Base-by-base conservation (phyloP, 1,140 invertebrate species). In the Macrotrachela quadricornifera region DNA sequence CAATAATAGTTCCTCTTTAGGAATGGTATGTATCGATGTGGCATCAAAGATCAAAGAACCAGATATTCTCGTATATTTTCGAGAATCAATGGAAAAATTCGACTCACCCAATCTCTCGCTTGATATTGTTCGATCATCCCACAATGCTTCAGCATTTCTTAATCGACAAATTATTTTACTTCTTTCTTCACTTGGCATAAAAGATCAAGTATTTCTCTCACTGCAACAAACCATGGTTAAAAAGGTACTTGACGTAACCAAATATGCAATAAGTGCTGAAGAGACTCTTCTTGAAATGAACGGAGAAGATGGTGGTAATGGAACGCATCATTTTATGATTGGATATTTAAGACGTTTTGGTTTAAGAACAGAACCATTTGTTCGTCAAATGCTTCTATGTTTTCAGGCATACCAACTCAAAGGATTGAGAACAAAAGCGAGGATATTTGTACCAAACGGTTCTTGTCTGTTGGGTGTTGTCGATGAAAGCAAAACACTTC, bases 131-230 rank as follows among this genome's bases (percentile, higher is more conserved):
- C 21, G 21, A 4, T 2, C 21, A 30, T 30, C 21, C 8, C 21
- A 8, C 21, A 2, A 30, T 30, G 2, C 21, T 4, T 8, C 21
- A 4, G 21, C 21, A 14, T 50, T 17, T 42, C 30, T 50, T 9
- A 50, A 50, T 42, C 18, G 49, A 30, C 49, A 50, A 50, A 50
- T 50, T 42, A 50, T 50, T 42, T 0, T 50, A 30, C 30, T 50
- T 30, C 21, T 50, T 9, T 50, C 49, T n/a, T 13, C 49, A 6
- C 18, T 30, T 50, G 49, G 49, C 18, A 50, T 50, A n/a, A 17
- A 41, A 6, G 49, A 50, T 18, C 30, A 39, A 10, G 49, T 42
- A 42, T 50, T 50, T 42, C 39, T 42, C 8, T 15, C 14, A 15
- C 42, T 50, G 42, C 49, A 50, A 42, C 12, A 50, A 42, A n/a